phyloP scores from a whole-genome alignment of 1,140 invertebrate genomes.

The Ceratosolen solmsi region DNA sequence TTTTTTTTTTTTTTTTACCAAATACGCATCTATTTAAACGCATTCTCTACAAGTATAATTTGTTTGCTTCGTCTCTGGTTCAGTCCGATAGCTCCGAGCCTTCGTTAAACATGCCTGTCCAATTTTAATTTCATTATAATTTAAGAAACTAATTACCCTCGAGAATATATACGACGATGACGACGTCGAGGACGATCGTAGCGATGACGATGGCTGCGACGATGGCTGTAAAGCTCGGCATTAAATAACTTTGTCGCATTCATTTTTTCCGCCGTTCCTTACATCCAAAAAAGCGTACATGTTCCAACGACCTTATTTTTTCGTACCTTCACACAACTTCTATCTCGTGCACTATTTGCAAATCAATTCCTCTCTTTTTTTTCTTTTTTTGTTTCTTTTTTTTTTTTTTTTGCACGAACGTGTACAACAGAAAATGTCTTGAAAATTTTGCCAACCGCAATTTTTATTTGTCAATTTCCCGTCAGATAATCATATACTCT shows the following conservation, averaged over 20 bases:
- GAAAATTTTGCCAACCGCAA: no score
- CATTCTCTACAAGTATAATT: not conserved
- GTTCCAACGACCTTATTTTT: not conserved
- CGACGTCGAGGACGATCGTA: not conserved
- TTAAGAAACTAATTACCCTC: constrained; percentile 26
- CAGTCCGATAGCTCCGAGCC: not conserved
- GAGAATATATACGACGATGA: not conserved
- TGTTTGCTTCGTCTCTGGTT: not conserved
- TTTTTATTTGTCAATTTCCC: no score
- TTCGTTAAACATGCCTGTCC: not conserved
- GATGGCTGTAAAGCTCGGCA: not conserved
- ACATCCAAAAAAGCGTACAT: not conserved
- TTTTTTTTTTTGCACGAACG: no score
- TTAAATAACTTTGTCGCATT: constrained; percentile 1
- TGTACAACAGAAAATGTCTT: no score
- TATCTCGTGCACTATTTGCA: no score
- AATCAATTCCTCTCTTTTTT: no score
- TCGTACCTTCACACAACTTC: no score
- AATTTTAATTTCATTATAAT: constrained; percentile 31
- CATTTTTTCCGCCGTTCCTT: not conserved
- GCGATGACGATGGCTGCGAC: no score
- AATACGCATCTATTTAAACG: not conserved
- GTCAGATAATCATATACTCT: no score
- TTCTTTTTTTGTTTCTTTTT: no score
- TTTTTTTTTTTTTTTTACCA: not conserved